Base-by-base conservation (phyloP, 2,113 vertebrate species). In the Pan paniscus region DNA sequence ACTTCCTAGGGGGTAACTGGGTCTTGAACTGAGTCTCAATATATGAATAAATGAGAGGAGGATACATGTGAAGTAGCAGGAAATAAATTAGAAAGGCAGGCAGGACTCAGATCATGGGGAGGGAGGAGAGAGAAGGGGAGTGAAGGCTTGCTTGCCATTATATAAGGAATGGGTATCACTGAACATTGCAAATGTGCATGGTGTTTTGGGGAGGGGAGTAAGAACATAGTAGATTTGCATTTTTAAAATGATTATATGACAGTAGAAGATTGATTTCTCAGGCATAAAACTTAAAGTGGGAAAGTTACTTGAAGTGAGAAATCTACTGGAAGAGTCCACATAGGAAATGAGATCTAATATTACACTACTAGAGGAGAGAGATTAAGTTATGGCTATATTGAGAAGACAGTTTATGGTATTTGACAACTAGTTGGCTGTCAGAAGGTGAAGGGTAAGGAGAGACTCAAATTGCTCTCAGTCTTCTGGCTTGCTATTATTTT, bases 251-350 rank as follows among this genome's bases (percentile, higher is more conserved):
- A 89, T 96, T 95, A 55, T 79, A 16, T 94, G 79, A 43, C 78
- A 94, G 72, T 11, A 43, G n/a, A 93, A 86, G 81, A 91, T 96
- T 38, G 8, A 95, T 97, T 93, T 48, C 22, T 96, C 61, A 57
- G 27, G 16, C 76, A 30, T 93, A 73, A 94, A 96, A 85, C 23
- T 78, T 73, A 40, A 96, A 70, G 48, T 64, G 32, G 89, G 81
- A 57, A 92, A 73, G 27, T 13, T 88, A 52, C 22, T 83, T 32
- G 18, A 94, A 81, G 20, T 64, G 46, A 90, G 52, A 93, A 87
- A 84, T 89, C 25, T 94, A 78, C 46, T 81, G 38, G 90, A 94
- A 90, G 52, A 81, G 35, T 83, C 14, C 61, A 59, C 12, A 9
- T 61, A 64, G 78, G 64, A 90, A 84, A 78, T 85, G 43, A 82